A percentile compares a stretch with the other conserved stretches of the same genome.
These are phyloP conservation scores for Otolemur garnettii DNA, from an alignment of 2,113 vertebrate genomes.

Conservation along the genomic window DNA sequence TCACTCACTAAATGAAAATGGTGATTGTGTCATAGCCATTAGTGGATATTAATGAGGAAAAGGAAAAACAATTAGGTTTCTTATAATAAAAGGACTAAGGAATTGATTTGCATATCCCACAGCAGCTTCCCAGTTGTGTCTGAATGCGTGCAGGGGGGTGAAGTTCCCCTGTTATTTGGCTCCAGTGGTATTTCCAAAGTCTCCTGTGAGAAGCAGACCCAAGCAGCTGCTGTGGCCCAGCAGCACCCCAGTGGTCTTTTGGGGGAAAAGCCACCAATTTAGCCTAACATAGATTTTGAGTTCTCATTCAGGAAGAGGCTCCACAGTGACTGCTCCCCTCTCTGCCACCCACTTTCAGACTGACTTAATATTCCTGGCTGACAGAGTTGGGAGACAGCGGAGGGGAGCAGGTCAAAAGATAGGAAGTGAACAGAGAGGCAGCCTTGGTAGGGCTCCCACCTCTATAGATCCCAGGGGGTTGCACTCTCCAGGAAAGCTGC, in stretches of 20 bases:
- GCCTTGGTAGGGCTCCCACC: no score
- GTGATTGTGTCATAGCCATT: background rate
- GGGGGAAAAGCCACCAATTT: background rate
- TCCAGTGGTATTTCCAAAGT: background rate
- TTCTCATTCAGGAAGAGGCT: background rate
- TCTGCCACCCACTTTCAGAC: background rate
- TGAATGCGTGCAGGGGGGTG: background rate
- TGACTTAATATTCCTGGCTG: background rate
- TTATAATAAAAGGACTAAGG: background rate
- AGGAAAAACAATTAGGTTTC: background rate
- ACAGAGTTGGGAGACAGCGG: background rate
- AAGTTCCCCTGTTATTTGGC: background rate
- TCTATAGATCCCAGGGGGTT: background rate
- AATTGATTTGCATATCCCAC: background rate
- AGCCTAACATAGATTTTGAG: background rate
- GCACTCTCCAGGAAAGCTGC: background rate
- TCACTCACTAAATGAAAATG: background rate
- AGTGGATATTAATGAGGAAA: background rate
- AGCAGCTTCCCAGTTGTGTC: background rate
- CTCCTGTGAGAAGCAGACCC: background rate
- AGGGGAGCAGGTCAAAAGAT: background rate
- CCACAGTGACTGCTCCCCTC: background rate
- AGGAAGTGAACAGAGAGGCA: background rate
- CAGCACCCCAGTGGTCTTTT: background rate
- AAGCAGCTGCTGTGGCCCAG: background rate